Base-by-base conservation (phyloP, 1,140 invertebrate genomes). In the Gryllus bimaculatus region DNA sequence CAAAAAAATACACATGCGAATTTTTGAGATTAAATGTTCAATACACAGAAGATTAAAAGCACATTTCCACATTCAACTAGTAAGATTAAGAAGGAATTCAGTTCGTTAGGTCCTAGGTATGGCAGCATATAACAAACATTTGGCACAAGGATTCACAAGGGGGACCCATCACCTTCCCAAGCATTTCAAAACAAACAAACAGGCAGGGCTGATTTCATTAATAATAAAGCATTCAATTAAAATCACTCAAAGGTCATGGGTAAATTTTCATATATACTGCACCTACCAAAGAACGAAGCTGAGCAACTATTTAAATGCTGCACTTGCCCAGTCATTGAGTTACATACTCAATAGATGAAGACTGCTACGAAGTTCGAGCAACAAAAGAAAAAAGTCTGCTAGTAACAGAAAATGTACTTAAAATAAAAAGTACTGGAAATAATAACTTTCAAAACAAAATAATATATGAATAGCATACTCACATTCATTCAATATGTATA, bases 401-500 rank as follows among this genome's bases (percentile, higher is more conserved):
- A 12, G 20, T 20, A 54, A 47, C 20, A 48, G n/a, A 78, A 78
- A 76, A 48, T 20, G 20, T 66, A 20, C 73, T 78, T 81, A 75
- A 74, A 80, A 74, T 77, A 78, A 79, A 20, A 26, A 74, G 39
- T 73, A 76, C 47, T 79, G 74, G 74, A 76, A 73, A 66, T 48
- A 79, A 77, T 54, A 49, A 74, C 76, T 13, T 75, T 66, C 66
- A 47, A 78, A 79, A 76, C 66, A 80, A 81, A 18, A 77, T 20
- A 79, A 66, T 75, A 82, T 39, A 47, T 39, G 66, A 78, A 81
- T 77, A 79, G 21, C 26, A 8, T 20, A 90, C 90, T 90, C 89
- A 97, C 95, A 84, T 93, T 90, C 84, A 95, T 89, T 73, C 95
- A 96, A 84, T 97, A 96, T 80, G 95, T 93, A 39, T 39, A 39